Evolutionary conservation across 2,797 vertebrate genomes (phyloP).

Genomic region (Spinus pinus): DNA sequence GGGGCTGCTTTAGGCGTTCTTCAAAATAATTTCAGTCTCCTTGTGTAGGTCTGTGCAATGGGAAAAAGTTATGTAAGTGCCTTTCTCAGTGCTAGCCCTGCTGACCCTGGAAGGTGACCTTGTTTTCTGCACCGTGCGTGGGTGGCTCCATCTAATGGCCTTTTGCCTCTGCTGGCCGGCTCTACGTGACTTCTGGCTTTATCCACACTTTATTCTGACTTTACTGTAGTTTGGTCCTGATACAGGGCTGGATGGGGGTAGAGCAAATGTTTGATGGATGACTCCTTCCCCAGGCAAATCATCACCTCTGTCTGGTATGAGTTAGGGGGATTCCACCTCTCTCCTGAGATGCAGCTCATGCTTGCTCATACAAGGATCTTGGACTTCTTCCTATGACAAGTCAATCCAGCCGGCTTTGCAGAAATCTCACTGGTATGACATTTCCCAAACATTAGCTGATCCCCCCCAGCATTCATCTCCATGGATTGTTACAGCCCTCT

Average conservation of each 20-base stretch:
- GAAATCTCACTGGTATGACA: constrained; percentile 28
- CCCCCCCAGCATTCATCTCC: background rate
- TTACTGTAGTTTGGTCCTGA: background rate
- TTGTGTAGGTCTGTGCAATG: background rate
- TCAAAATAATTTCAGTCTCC: background rate
- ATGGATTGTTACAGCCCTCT: background rate
- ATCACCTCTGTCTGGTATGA: constrained; percentile 35
- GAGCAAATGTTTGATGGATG: background rate
- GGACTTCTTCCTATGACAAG: background rate
- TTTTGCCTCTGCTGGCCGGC: background rate
- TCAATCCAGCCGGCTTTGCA: constrained; percentile 22
- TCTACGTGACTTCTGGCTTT: background rate
- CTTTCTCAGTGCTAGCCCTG: background rate
- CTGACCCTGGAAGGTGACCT: background rate
- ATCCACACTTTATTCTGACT: background rate
- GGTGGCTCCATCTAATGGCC: background rate
- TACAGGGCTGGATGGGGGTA: background rate
- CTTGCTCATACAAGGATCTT: background rate
- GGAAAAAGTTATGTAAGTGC: background rate
- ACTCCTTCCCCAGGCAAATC: constrained; percentile 28
- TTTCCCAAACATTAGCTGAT: constrained; percentile 38
- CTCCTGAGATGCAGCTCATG: background rate
- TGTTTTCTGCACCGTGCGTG: accelerated
- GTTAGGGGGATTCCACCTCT: constrained; percentile 44
- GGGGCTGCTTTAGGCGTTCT: background rate